These are phyloP conservation scores for Heliocidaris tuberculata DNA, from an alignment of 35 echinoderm and acorn worm genomes.

Conservation along the genomic window DNA sequence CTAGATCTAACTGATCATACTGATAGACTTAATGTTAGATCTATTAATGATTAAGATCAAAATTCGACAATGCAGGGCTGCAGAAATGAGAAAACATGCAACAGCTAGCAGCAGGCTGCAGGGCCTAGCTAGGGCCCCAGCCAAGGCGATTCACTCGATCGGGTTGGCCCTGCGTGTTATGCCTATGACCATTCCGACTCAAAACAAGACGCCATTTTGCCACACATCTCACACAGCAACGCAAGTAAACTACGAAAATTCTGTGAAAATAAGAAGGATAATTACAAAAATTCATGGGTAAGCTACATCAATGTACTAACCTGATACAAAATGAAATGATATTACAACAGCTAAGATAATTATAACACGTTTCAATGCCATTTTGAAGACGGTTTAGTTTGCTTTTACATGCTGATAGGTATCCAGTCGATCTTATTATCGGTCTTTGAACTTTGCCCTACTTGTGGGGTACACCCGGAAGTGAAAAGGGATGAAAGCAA, in stretches of 20 bases:
- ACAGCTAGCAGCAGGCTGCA: neutral
- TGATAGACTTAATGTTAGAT: too few species aligned
- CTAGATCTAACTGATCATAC: too few species aligned
- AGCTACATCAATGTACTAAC: neutral
- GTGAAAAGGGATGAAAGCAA: neutral
- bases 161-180: too few species aligned
- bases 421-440: neutral
- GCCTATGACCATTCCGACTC: neutral
- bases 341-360: neutral
- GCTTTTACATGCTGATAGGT: conserved; percentile 1
- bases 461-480: neutral
- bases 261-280: neutral
- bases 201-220: conserved; percentile 16
- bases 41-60: too few species aligned
- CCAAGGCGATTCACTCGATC: too few species aligned
- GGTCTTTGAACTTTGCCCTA: conserved; percentile 16
- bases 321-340: conserved; percentile 1
- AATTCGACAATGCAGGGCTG: neutral
- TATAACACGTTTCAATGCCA: neutral
- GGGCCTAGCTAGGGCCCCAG: too few species aligned
- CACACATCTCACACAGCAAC: neutral
- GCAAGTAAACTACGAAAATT: neutral
- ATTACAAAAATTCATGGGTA: neutral
- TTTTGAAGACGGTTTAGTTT: neutral
- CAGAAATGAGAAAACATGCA: neutral